Evolutionary conservation across 2,797 vertebrate species (phyloP), one percentile per base, ranked within the genome.

Genomic region (Enteromius trimaculatus): DNA sequence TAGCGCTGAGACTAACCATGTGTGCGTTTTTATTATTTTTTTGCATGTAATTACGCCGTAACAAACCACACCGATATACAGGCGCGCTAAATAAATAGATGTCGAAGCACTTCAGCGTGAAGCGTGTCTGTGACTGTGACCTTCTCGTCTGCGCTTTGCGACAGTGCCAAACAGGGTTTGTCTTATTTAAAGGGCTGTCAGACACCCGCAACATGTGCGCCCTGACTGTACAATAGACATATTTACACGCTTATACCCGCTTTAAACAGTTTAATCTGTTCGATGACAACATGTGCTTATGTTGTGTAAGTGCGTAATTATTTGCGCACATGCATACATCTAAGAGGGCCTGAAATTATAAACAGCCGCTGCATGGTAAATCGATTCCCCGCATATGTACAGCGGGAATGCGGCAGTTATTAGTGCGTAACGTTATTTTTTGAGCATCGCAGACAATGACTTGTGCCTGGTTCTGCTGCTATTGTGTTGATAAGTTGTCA

Each of bases 191-290:
- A 86, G 75, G 60, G 14, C 79, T 78, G 71, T 77, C 82, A 77
- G 84, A 80, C 84, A 23, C 53, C 82, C 58, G 84, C 88, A 86
- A 89, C 87, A 88, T 89, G 87, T 87, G 87, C 65, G 39, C 44
- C n/a, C 31, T 26, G 62, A 83, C 42, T n/a, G 51, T 39, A 49
- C 17, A 71, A 51, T 16, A 65, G 49, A 60, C 17, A 58, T 26
- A 5, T 49, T 53, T n/a, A 13, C 17, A 13, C 13, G 34, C 44
- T 34, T 17, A 60, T 47, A 47, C 14, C 19, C 13, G 17, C 47
- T 34, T 68, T 69, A 34, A 69, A 47, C 44, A 5, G 26, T 66
- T 39, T 0, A 47, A 39, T 49, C 31, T 21, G 64, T 10, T 69
- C 8, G 13, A 39, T 39, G 13, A 23, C 10, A 23, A 13, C 47